Base-by-base conservation (phyloP, 2,113 vertebrate genomes). In the Hippocampus barbouri region DNA sequence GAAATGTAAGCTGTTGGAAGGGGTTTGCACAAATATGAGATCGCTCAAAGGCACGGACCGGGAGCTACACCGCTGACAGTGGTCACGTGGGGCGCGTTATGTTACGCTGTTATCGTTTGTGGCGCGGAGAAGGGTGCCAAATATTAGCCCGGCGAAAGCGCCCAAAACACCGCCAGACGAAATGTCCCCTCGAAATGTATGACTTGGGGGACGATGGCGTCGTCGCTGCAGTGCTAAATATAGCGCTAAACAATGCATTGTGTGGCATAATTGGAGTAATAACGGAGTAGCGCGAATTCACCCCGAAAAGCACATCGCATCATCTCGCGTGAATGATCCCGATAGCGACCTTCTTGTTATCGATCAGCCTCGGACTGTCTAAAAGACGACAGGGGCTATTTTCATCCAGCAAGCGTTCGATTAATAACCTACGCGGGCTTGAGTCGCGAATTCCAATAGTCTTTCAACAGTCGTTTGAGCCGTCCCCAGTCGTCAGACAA, bases 311-410 rank as follows among this genome's bases (percentile, higher is more conserved):
- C 71, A 82, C 71, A 76, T 60, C 45, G 68, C 60, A 76, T 40
- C 80, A 71, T 70, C 76, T 27, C 72, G 75, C 74, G 80, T 86
- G 77, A 83, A 85, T 82, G 84, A 78, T 77, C 71, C 71, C 83
- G 77, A 78, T 75, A 76, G 73, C 70, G 66, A 87, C 84, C 85
- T 86, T 85, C 86, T 89, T 88, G 82, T 88, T 73, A 75, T 87
- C 75, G 68, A 86, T 89, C 82, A 83, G 74, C 27, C 2, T 60
- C 61, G 83, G 76, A 65, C 79, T 71, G 76, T 72, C 54, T 83
- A 73, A 66, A 74, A 73, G 81, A 41, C 82, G 71, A 83, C 79
- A 73, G 77, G 47, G 57, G 73, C 79, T 66, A 49, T 79, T 83
- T 80, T 78, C 72, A 23, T 73, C 51, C 41, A n/a, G 66, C 71